These are phyloP conservation scores for Colletes latitarsis DNA, from an alignment of 1,140 invertebrate genomes.

Conservation along the genomic window DNA sequence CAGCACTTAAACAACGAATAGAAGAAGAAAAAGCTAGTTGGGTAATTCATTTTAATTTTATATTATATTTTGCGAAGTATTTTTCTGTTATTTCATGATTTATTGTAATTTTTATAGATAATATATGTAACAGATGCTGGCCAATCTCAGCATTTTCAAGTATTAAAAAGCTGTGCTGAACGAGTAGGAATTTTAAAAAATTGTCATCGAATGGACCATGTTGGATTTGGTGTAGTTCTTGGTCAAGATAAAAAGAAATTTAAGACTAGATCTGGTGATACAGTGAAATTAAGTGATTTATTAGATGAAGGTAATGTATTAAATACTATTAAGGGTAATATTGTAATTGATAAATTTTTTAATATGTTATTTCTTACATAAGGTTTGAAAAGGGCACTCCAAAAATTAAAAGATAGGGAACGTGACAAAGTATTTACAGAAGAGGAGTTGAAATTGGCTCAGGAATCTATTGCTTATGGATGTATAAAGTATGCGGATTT, in stretches of 20 bases:
- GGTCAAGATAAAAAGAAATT: constrained; percentile 99
- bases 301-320: constrained; percentile 91
- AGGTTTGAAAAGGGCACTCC: constrained; percentile 90
- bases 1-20: constrained; percentile 93
- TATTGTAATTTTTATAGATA: constrained; percentile 78
- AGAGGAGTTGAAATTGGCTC: constrained; percentile 92
- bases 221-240: constrained; percentile 97
- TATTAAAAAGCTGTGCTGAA: constrained; percentile 87
- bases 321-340: not conserved
- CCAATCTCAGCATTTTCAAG: constrained; percentile 92
- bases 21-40: constrained; percentile 94
- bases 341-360: not conserved
- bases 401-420: constrained; percentile 95
- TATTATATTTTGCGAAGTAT: constrained; percentile 1
- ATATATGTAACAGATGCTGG: constrained; percentile 98
- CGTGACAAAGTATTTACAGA: constrained; percentile 92
- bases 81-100: not conserved
- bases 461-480: constrained; percentile 97
- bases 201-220: constrained; percentile 91
- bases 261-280: constrained; percentile 98
- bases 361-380: not conserved
- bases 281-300: constrained; percentile 94
- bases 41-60: constrained; percentile 67
- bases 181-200: constrained; percentile 86
- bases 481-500: constrained; percentile 99